Evolutionary conservation across 1,140 invertebrate genomes (phyloP).

Genomic region (Procambarus clarkii): DNA sequence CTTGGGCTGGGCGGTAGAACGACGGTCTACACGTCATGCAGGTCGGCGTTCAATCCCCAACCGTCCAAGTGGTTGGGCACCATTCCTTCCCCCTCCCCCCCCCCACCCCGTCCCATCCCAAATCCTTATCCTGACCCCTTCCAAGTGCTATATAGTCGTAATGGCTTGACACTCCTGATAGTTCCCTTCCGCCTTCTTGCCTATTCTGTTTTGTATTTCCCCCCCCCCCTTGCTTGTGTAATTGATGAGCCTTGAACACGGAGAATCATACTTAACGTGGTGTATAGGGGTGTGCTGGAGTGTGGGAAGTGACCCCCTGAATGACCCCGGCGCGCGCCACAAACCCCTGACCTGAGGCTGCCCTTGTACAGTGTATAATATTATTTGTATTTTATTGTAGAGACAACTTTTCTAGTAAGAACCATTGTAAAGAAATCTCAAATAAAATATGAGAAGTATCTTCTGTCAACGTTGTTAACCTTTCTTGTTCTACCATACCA

Average conservation of each 20-base stretch:
- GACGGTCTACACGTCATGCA: too few relatives aligned
- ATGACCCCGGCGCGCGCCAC: not conserved
- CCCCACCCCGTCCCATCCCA: too few relatives aligned
- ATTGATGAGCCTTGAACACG: too few relatives aligned
- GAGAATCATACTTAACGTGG: not conserved
- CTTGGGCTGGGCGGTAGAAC: too few relatives aligned
- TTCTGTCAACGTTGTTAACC: not conserved
- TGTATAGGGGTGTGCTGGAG: not conserved
- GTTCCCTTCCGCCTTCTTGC: not conserved
- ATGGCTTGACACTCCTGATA: too few relatives aligned
- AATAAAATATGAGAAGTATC: constrained; percentile 35
- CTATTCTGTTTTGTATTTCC: not conserved
- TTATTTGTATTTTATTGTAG: constrained; percentile 69
- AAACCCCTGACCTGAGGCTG: constrained; percentile 16
- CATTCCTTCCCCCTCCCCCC: too few relatives aligned
- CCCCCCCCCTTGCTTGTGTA: too few relatives aligned
- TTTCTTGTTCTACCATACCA: too few relatives aligned
- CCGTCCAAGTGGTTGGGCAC: too few relatives aligned
- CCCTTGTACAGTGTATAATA: constrained; percentile 66
- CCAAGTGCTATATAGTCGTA: too few relatives aligned
- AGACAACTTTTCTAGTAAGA: constrained; percentile 54
- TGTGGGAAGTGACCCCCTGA: not conserved
- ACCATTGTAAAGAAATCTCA: constrained; percentile 57
- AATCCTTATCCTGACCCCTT: too few relatives aligned
- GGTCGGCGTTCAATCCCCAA: too few relatives aligned